Evolutionary conservation across 1,140 invertebrate genomes (phyloP).

Genomic region (Mactra quadrangularis): DNA sequence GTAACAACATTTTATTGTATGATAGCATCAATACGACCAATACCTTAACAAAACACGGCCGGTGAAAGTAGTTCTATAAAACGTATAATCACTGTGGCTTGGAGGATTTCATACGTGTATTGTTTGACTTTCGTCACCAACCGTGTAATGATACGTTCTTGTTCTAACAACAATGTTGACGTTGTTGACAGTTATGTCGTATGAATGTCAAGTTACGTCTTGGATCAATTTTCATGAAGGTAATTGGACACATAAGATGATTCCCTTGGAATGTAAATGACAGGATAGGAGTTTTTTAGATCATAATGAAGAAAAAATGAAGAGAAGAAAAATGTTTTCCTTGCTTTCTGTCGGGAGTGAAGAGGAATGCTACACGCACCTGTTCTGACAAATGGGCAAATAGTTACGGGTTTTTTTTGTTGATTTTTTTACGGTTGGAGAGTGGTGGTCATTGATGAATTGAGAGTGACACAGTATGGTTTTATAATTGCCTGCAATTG

Average conservation of each 20-base stretch:
- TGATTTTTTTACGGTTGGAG: no score
- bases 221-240: not conserved
- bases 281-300: not conserved
- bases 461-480: no score
- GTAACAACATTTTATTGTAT: no score
- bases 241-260: slow-evolving; percentile 3
- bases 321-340: slow-evolving; percentile 2
- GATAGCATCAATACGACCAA: no score
- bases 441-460: no score
- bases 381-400: not conserved
- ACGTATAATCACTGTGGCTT: no score
- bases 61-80: no score
- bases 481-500: no score
- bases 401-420: no score
- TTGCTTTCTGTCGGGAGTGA: not conserved
- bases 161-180: slow-evolving; percentile 20
- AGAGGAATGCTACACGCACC: not conserved
- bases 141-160: slow-evolving; percentile 33
- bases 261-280: slow-evolving; percentile 42
- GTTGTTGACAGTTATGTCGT: slow-evolving; percentile 41
- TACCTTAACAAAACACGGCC: no score
- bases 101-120: not conserved
- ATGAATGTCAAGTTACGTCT: slow-evolving; percentile 24
- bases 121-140: slow-evolving; percentile 8
- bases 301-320: no score